Percentiles rank a stretch among this genome's conserved stretches.
Evolutionary conservation across 1,140 invertebrate species (phyloP).

Genomic region (Drosophila arizonae): DNA sequence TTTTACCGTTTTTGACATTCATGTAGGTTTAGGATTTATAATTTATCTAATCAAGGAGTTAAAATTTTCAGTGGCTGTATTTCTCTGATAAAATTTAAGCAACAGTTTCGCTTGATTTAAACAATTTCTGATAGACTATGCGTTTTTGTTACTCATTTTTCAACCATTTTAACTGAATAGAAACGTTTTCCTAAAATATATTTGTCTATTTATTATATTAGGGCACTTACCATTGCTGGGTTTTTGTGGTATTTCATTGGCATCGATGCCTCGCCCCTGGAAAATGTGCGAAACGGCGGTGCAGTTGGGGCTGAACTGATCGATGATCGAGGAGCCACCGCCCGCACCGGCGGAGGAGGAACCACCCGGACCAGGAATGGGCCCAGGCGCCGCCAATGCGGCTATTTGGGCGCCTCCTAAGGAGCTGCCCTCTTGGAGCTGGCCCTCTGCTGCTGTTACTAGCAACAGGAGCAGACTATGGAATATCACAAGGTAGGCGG

Average conservation of each 20-base stretch:
- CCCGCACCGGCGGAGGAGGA: constrained; percentile 14
- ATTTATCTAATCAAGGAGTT: too few relatives aligned
- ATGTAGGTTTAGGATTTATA: too few relatives aligned
- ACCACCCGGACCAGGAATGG: constrained; percentile 35
- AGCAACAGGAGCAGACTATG: constrained; percentile 39
- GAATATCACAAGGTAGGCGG: constrained; percentile 60
- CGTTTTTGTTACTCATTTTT: too few relatives aligned
- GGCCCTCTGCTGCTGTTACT: constrained; percentile 29
- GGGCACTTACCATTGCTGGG: constrained; percentile 75
- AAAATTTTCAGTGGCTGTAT: too few relatives aligned
- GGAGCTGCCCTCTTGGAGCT: constrained; percentile 27
- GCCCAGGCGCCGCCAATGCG: constrained; percentile 60
- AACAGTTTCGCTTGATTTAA: too few relatives aligned
- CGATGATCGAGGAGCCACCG: constrained; percentile 67
- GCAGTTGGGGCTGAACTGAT: constrained; percentile 79
- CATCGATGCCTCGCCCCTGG: constrained; percentile 68
- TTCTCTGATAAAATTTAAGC: too few relatives aligned
- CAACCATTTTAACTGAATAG: too few relatives aligned
- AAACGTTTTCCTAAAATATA: too few relatives aligned
- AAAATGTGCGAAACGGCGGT: constrained; percentile 75
- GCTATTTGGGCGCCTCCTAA: constrained; percentile 40
- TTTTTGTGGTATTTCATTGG: constrained; percentile 74
- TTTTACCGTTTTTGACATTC: too few relatives aligned
- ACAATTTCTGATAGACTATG: too few relatives aligned
- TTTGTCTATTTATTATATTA: not conserved